Conservation (phyloP, 92 coral and sea anemone genomes). For the Paragorgia papillata region DNA sequence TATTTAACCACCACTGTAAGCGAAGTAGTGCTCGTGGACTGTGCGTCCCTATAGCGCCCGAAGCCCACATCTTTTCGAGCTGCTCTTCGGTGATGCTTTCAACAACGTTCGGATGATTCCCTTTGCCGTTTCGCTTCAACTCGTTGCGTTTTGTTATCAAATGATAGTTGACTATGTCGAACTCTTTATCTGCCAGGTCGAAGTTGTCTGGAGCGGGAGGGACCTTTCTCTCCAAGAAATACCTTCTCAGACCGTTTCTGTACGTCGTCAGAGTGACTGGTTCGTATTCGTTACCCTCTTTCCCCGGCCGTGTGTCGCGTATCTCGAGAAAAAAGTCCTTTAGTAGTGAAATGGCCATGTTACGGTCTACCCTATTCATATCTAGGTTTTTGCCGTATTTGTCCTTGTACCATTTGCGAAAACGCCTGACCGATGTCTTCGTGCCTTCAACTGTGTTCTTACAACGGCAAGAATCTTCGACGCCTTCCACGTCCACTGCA, state of each 20-base stretch:
- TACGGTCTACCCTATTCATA: conserved; percentile 88
- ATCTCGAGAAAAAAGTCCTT: conserved; percentile 98
- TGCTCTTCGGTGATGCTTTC: conserved; percentile 99
- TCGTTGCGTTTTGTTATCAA: conserved; percentile 97
- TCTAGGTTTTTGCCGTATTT: conserved; percentile 92
- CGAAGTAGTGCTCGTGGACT: conserved; percentile 92
- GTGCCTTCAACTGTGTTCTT: conserved; percentile 99
- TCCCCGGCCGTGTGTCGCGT: conserved; percentile 99
- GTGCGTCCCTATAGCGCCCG: conserved; percentile 99
- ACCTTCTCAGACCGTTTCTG: conserved; percentile 96
- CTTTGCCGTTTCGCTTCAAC: conserved; percentile 97
- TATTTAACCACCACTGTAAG: conserved; percentile 99
- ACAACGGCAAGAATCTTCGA: conserved; percentile 94
- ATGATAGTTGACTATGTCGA: conserved; percentile 96
- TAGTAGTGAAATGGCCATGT: conserved; percentile 85
- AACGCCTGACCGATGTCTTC: conserved; percentile 93
- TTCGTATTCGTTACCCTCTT: conserved; percentile 99
- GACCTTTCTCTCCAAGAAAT: conserved; percentile 94
- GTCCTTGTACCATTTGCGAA: conserved; percentile 99
- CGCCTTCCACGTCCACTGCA: conserved; percentile 90
- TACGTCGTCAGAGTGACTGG: conserved; percentile 98
- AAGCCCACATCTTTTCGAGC: conserved; percentile 99
- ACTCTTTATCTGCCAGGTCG: conserved; percentile 98
- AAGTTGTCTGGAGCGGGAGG: conserved; percentile 99
- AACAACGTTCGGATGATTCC: conserved; percentile 98